Conservation (phyloP, 2,888 invertebrate species). For the Gonocerus acuteangulatus region DNA sequence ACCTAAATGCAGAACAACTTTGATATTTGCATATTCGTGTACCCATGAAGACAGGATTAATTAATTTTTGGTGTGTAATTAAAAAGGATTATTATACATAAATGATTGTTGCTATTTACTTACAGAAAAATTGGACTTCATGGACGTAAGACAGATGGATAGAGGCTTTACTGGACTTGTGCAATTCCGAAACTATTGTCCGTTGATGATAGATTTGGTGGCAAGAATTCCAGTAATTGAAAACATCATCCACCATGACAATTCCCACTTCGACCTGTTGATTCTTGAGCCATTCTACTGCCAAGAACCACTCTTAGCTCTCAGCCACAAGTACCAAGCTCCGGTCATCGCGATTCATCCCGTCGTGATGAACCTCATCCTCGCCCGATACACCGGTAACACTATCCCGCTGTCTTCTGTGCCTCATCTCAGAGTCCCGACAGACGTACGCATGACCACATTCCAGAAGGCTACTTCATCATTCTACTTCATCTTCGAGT, state of each 20-base stretch:
- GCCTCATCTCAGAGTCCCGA: background rate
- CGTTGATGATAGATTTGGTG: no score
- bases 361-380: background rate
- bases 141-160: no score
- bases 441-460: slow-evolving; percentile 1
- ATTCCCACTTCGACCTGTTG: slow-evolving; percentile 25
- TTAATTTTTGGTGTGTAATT: no score
- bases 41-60: no score
- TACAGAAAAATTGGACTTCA: no score
- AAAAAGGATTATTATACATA: no score
- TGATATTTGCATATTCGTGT: no score
- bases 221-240: no score
- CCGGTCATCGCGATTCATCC: slow-evolving; percentile 23
- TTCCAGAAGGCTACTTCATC: background rate
- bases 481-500: background rate
- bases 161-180: no score
- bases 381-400: background rate
- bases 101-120: no score
- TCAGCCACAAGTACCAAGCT: slow-evolving; percentile 30
- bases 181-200: no score
- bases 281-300: slow-evolving; percentile 28
- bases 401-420: background rate
- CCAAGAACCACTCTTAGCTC: slow-evolving; percentile 27
- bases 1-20: no score
- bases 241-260: slow-evolving; percentile 19